Evolutionary conservation across 2,797 vertebrate species (phyloP), one percentile per base, ranked within the genome.

Genomic region (Myiotriccus ornatus): DNA sequence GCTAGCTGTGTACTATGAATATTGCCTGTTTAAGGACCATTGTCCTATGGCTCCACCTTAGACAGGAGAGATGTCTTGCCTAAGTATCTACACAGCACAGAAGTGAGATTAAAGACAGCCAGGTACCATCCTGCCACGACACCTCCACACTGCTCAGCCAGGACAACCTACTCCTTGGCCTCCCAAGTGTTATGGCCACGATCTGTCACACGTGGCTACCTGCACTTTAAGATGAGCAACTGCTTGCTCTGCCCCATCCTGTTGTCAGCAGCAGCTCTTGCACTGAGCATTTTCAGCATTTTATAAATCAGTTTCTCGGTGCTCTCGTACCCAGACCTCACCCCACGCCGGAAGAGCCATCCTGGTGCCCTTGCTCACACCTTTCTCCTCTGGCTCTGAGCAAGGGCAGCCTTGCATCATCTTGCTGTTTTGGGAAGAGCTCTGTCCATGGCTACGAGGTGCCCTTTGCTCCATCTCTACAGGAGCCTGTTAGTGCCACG

Each of bases 191-290:
- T 53, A 24, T 13, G 6, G 8, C 59, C 18, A 9, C 39, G 55
- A 39, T 50, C 81, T 82, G 84, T 75, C 77, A 89, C 63, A 28
- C 50, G 46, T 55, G 77, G 84, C n/a, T 87, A 65, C 75, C 78
- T 55, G 47, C 78, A 85, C 78, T 30, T 82, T 65, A 69, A 63
- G 21, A 3, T 8, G 15, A 84, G 63, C 59, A 62, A 69, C n/a
- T 12, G 21, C 47, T 59, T 30, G 46, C 55, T 52, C 84, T 62
- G 46, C 63, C 65, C 62, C 53, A 2, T 55, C 74, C 46, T 64
- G 71, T 78, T 79, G 67, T 16, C 85, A 49, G 76, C 4, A 5
- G 21, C 32, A 41, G 76, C 53, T 56, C 85, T 77, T 25, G 47
- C 0, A 2, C 27, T 32, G 49, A 3, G 4, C 70, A 69, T 22